phyloP scores from a whole-genome alignment of 2,113 vertebrate genomes.

The Fregetta grallaria region DNA sequence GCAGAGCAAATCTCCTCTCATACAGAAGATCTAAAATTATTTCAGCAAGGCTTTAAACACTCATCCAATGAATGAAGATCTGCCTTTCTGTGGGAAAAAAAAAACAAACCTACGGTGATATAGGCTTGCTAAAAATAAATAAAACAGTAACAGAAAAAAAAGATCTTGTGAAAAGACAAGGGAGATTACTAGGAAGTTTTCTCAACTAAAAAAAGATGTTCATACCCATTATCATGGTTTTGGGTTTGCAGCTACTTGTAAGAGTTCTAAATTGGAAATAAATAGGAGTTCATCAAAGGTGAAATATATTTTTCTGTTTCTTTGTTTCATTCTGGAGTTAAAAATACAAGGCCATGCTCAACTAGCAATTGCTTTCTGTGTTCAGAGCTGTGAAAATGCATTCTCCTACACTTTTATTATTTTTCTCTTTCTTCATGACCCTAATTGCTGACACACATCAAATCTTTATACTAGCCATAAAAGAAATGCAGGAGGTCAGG shows the following conservation, averaged over 20 bases:
- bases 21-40: neutral
- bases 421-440: constrained; percentile 1
- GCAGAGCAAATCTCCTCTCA: neutral
- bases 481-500: constrained; percentile 39
- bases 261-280: neutral
- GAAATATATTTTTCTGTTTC: neutral
- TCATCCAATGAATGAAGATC: neutral
- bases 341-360: neutral
- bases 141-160: neutral
- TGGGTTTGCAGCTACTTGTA: neutral
- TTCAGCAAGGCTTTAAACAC: neutral
- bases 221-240: neutral
- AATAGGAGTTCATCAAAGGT: neutral
- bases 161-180: neutral
- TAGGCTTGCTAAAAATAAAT: neutral
- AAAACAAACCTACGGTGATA: neutral
- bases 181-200: neutral
- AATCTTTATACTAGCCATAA: constrained; percentile 21
- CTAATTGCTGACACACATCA: constrained; percentile 40
- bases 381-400: neutral
- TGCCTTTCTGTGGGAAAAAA: neutral
- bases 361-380: neutral
- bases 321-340: neutral
- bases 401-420: constrained; percentile 33
- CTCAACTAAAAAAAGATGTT: neutral